Evolutionary conservation across 2,888 invertebrate genomes (phyloP).

Genomic region (Linnaemya vulpina): DNA sequence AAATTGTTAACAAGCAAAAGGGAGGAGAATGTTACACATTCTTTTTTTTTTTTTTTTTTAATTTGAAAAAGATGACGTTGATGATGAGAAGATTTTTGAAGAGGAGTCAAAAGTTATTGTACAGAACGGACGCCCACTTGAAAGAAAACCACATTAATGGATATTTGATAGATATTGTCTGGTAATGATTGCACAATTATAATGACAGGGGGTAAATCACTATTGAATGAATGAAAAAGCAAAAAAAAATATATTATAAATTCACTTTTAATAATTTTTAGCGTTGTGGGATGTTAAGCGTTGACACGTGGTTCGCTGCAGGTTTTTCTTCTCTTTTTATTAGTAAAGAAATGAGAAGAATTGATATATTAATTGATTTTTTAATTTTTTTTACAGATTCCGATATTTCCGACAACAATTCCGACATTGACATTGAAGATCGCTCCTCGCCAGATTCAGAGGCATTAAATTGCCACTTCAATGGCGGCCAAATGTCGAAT

Average conservation of each 20-base stretch:
- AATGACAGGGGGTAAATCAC: conserved; percentile 39
- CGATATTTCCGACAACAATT: conserved; percentile 82
- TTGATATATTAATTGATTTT: neutral
- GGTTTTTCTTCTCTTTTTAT: conserved; percentile 72
- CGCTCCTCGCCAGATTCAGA: conserved; percentile 82
- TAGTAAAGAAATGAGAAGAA: conserved; percentile 1
- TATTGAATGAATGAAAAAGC: neutral
- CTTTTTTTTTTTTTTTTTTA: no score
- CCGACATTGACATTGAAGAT: conserved; percentile 83
- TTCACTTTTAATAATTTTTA: conserved; percentile 21
- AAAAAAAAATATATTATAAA: no score
- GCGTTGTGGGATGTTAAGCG: conserved; percentile 74
- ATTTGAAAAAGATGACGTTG: conserved; percentile 29
- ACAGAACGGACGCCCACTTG: conserved; percentile 73
- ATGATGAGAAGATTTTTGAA: conserved; percentile 59
- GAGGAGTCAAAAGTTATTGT: conserved; percentile 56
- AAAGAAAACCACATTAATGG: conserved; percentile 55
- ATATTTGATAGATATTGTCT: conserved; percentile 62
- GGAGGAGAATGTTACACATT: conserved; percentile 18
- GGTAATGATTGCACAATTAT: conserved; percentile 55
- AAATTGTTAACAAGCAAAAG: neutral
- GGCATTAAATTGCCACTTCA: conserved; percentile 76
- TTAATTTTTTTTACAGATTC: conserved; percentile 75
- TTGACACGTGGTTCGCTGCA: conserved; percentile 75
- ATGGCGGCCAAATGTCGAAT: conserved; percentile 48